Conservation (phyloP, 2,888 invertebrate species). For the Lepidochrysops patricia region DNA sequence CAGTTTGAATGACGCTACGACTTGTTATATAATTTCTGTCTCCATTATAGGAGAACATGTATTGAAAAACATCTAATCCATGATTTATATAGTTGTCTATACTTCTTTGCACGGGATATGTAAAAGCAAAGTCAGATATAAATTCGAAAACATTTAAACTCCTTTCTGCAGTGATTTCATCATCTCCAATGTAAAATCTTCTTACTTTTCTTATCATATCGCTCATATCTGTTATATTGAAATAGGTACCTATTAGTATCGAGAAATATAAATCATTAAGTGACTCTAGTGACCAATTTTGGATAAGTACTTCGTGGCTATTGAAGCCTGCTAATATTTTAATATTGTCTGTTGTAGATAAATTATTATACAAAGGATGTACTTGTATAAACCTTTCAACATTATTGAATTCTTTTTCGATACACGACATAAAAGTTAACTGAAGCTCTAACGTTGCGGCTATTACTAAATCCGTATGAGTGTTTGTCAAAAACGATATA, state of each 20-base stretch:
- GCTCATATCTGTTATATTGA: constrained; percentile 25
- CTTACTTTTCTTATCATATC: constrained; percentile 31
- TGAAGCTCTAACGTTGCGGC: constrained; percentile 22
- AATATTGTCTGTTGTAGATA: constrained; percentile 36
- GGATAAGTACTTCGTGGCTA: constrained; percentile 33
- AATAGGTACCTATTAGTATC: neutral
- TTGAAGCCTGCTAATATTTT: constrained; percentile 43
- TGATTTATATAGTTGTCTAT: constrained; percentile 34
- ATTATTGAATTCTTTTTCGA: constrained; percentile 25
- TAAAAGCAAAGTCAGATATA: constrained; percentile 35
- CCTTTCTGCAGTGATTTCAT: constrained; percentile 27
- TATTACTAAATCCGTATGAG: constrained; percentile 20
- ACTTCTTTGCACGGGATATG: constrained; percentile 31
- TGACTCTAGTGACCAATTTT: constrained; percentile 12
- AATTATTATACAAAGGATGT: constrained; percentile 31
- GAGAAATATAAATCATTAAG: neutral
- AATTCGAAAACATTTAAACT: constrained; percentile 31
- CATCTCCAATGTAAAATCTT: constrained; percentile 45
- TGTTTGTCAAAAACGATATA: constrained; percentile 26
- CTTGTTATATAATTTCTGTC: constrained; percentile 32
- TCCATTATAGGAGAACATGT: constrained; percentile 43
- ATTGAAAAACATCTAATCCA: constrained; percentile 35
- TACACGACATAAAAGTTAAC: constrained; percentile 21
- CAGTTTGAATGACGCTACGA: constrained; percentile 24
- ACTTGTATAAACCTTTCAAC: constrained; percentile 31